Base-by-base conservation (phyloP, 2,888 invertebrate species). In the Amiota mariae region DNA sequence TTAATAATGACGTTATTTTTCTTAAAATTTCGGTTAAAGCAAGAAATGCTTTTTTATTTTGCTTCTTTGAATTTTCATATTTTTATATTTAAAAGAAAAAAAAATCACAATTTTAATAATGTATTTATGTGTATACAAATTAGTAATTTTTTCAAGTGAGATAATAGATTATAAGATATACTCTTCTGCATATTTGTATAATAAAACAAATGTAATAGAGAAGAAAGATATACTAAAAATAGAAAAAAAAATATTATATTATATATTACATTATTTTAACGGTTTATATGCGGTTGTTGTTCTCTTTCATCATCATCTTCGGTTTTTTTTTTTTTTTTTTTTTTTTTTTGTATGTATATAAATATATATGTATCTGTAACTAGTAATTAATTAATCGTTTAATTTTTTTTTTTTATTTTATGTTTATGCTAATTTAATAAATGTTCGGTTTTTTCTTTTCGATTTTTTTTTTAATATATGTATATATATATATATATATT, bases 341-440 rank as follows among this genome's bases (percentile, higher is more conserved):
- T 6, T 8, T 51, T 51, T 67, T 24, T 24, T 24, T 24, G 24
- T 3, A 2, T 70, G 70, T 70, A 70, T 70, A 70, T 70, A 70
- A 70, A 70, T 70, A 70, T 70, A 70, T 70, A 70, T 64, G 24
- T 70, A 70, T 70, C 56, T 57, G 70, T 71, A 61, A 10, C 59
- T 66, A 68, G 61, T 73, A 59, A 51, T 36, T 59, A 49, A 61
- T 72, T 61, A 20, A 73, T 36, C 36, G 6, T 36, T 36, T 36
- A 24, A 36, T 36, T 36, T 36, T 61, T 36, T 51, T 13, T 63
- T 66, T 66, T 73, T 72, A 71, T 63, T 51, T 70, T 73, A 72
- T 71, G 47, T 56, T 51, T 54, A 54, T 13, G 67, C 67, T 67
- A 67, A 67, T 68, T 68, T 36, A 36, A 36, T 36, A 6, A 36